Base-by-base conservation (phyloP, 2,113 vertebrate genomes). In the Ptychochromis oligacanthus region DNA sequence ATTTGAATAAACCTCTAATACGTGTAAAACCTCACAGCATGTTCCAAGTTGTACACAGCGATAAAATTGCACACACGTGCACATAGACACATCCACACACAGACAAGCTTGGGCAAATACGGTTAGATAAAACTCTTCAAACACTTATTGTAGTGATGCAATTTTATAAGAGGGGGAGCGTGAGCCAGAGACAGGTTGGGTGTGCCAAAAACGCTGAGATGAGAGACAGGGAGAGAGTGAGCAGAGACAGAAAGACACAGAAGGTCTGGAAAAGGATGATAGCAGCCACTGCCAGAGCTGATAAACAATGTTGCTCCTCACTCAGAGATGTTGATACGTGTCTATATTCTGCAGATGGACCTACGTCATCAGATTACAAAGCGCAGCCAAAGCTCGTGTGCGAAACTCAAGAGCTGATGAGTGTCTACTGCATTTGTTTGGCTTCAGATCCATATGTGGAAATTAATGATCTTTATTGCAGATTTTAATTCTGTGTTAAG, bases 31-130 rank as follows among this genome's bases (percentile, higher is more conserved):
- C 89, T 89, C 72, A 59, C 81, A 58, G 83, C 83, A 13, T 89
- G 87, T 88, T 79, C 75, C 78, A 76, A 80, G 85, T 84, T 86
- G 88, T 80, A 90, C 75, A 24, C 57, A 1, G 67, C 17, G 52
- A 58, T 43, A 65, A 60, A 58, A 64, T 74, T 28, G 28, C 31
- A 22, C 79, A 55, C 61, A 59, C 58, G 14, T 10, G 15, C 4
- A 56, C 46, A 24, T n/a, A 79, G 12, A 54, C n/a, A 75, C 64
- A 8, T 75, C 38, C 72, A 28, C 80, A 64, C 1, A 2, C 77
- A 86, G 89, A 87, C 89, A 93, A 89, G 90, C 89, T 81, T 36
- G 86, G 89, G 88, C 89, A 88, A 90, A 93, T 86, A 79, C 18
- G 12, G 85, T 79, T 49, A 85, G 93, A 93, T 94, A 80, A 89